Base-by-base conservation (phyloP, 1,140 invertebrate genomes). In the Neuroterus valhalla region DNA sequence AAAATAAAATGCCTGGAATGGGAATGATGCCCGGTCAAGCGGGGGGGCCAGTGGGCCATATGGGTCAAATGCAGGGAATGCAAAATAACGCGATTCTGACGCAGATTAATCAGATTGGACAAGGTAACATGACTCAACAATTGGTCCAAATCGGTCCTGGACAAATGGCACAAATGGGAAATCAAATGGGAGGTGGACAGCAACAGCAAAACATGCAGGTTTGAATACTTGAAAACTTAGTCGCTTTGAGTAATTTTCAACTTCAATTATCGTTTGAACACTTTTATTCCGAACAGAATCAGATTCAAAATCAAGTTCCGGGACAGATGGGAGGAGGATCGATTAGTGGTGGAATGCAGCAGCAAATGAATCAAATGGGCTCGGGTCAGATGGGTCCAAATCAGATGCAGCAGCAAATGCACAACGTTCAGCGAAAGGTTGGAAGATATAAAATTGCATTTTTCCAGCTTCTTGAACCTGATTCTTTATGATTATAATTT, bases 361-460 rank as follows among this genome's bases (percentile, higher is more conserved):
- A 88, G 71, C 78, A 87, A 46, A 89, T 91, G 80, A 84, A 82
- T 81, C 89, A 89, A 81, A 92, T 92, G 88, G 86, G 86, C 52
- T 88, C 90, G 70, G 90, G 86, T 38, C 92, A 92, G 78, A 90
- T 92, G 80, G 90, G 90, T 50, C 88, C 91, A 62, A 89, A 90
- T 77, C 91, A 92, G 83, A 91, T 93, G 85, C 87, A 90, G 44
- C 92, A 92, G 71, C 92, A 92, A 86, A 85, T 92, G 86, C 76
- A 83, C 79, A 84, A 91, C 80, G 78, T 91, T 83, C 84, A 90
- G 82, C 76, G 88, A 80, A 87, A 92, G 88, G 86, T 87, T 80
- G 23, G 86, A 85, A 72, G 68, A 14, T 43, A 46, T 50, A 45
- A 6, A 69, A 50, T 8, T 19, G 42, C 67, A 66, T 46, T 66